Base-by-base conservation (phyloP, 2,888 invertebrate genomes). In the Kuschelorhynchus macadamiae region DNA sequence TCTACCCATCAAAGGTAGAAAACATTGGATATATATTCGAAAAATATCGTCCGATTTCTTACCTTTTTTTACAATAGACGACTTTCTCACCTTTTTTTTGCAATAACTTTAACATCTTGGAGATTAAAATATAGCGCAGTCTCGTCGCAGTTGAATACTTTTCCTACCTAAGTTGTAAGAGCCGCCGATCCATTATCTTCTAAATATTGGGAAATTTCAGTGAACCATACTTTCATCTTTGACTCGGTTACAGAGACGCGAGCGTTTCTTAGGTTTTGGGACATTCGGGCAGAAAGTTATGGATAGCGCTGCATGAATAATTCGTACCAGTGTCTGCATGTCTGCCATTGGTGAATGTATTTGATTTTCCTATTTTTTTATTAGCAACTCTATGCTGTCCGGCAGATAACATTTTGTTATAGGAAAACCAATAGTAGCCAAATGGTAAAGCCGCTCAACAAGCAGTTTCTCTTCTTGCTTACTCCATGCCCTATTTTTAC, bases 311-410 rank as follows among this genome's bases (percentile, higher is more conserved):
- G 73, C 64, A 79, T 61, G 74, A 82, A 82, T 4, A 52, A 62
- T 30, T 75, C 61, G 63, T 75, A 82, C 80, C 81, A 82, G 33
- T 78, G 76, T 59, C 76, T 75, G 11, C 80, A 46, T 79, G 81
- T 50, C 75, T 70, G 41, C 74, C 76, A 71, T 81, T 71, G 41
- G 72, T 77, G 55, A 80, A 79, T 4, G 67, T 74, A 57, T 63
- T 67, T 17, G 50, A 12, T 52, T 64, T 20, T 21, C 56, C 52
- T 16, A 66, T 17, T 71, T 72, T 71, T 18, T 74, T 67, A 9
- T 74, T 9, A 47, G 14, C 12, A 47, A 8, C n/a, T 21, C 47
- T 47, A 47, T 21, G n/a, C 47, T 47, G 8, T 47, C 25, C 47
- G 21, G 25, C 9, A 47, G 21, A 5, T 47, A 12, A n/a, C 14